A percentile compares a stretch with the other conserved stretches of the same genome.
phyloP scores from a whole-genome alignment of 1,140 invertebrate species.

The Helicoverpa armigera region DNA sequence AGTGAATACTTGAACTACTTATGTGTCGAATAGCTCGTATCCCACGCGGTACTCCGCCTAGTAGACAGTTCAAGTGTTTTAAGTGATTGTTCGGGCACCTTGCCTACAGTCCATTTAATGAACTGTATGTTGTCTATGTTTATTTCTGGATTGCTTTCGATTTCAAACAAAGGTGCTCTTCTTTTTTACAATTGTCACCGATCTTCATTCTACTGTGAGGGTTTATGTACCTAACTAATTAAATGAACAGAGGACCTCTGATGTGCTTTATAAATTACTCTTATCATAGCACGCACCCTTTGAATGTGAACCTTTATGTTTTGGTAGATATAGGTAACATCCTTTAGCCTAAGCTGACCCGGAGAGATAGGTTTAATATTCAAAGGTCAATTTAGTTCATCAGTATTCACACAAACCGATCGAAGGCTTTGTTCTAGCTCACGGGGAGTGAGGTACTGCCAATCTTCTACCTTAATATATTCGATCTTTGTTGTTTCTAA shows the following conservation, averaged over 20 bases:
- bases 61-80: conserved; percentile 40
- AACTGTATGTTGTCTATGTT: conserved; percentile 15
- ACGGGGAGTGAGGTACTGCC: background rate
- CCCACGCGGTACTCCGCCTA: conserved; percentile 52
- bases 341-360: no score
- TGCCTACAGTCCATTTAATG: conserved; percentile 39
- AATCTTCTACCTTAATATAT: no score
- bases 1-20: conserved; percentile 43
- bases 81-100: conserved; percentile 43
- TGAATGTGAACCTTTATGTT: no score
- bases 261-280: no score
- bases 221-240: no score
- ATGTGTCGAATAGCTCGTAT: conserved; percentile 60
- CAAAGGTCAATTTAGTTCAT: no score
- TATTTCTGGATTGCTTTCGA: conserved; percentile 1
- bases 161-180: background rate
- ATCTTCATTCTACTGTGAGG: no score
- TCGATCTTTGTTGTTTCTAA: no score
- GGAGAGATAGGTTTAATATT: no score
- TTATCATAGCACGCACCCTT: no score
- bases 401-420: background rate
- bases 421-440: conserved; percentile 1
- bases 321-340: no score
- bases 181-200: background rate
- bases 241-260: no score